Conservation (phyloP, 2,113 vertebrate genomes). For the Calidris pugnax region DNA sequence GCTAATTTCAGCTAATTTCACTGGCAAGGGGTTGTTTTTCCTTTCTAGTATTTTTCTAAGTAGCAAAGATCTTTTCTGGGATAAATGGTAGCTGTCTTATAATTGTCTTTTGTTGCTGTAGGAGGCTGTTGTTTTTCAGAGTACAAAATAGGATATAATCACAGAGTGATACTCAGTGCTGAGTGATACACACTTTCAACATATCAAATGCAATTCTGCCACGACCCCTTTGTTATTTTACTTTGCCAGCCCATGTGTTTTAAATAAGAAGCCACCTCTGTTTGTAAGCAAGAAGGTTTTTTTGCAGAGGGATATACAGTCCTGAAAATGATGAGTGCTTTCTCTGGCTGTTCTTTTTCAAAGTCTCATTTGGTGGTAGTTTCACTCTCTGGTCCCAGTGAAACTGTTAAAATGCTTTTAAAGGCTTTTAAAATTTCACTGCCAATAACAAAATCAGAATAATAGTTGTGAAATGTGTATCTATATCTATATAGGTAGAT, state of each 20-base stretch:
- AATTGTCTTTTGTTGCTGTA: neutral
- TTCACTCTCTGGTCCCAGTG: neutral
- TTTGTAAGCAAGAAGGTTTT: neutral
- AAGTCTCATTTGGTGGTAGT: neutral
- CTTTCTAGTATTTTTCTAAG: constrained; percentile 2
- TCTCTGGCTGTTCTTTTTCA: neutral
- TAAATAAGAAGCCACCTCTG: neutral
- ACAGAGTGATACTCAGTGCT: neutral
- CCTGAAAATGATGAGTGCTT: neutral
- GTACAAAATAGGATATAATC: neutral
- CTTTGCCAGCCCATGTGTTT: neutral
- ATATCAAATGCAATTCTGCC: neutral
- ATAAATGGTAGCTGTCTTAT: neutral
- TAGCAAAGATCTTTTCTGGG: neutral
- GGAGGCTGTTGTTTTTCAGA: neutral
- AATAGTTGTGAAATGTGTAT: neutral
- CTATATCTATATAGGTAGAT: neutral
- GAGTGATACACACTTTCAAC: neutral
- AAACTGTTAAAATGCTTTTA: neutral
- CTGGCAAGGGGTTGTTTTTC: neutral
- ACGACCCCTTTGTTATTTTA: neutral
- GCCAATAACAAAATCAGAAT: neutral
- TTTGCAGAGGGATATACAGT: neutral
- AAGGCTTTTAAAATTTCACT: neutral
- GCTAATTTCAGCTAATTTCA: constrained; percentile 36